These are phyloP conservation scores for Macrobrachium nipponense DNA, from an alignment of 1,140 invertebrate species.

Conservation along the genomic window DNA sequence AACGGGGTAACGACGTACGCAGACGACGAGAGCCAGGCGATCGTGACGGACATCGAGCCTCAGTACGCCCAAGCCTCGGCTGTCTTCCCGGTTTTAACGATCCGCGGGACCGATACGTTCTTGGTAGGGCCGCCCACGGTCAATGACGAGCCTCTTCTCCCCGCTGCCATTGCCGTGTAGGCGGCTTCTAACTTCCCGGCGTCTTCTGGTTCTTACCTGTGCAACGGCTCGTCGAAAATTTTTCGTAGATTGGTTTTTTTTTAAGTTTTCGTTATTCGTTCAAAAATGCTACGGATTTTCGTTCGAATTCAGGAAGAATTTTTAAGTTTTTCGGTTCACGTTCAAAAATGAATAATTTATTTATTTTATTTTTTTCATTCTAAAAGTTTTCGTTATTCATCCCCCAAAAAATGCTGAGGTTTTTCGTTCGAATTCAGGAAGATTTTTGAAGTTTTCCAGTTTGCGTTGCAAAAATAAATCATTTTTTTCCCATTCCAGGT, in stretches of 20 bases:
- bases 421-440: too few relatives aligned
- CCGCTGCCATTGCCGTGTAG: conserved; percentile 30
- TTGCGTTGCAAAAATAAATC: too few relatives aligned
- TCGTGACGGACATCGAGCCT: conserved; percentile 32
- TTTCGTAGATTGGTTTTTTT: background rate
- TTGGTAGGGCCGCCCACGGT: conserved; percentile 25
- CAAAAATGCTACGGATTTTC: too few relatives aligned
- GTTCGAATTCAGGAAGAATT: too few relatives aligned
- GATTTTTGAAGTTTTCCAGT: too few relatives aligned
- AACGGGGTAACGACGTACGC: conserved; percentile 36
- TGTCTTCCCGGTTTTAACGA: conserved; percentile 21
- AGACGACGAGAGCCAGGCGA: conserved; percentile 25
- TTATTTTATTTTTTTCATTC: too few relatives aligned
- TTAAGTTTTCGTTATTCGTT: too few relatives aligned
- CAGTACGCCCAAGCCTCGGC: background rate
- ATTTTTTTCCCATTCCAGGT: too few relatives aligned
- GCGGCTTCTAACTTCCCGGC: background rate
- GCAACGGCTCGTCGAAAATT: background rate
- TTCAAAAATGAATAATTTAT: too few relatives aligned
- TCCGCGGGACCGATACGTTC: background rate
- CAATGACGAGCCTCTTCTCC: conserved; percentile 21
- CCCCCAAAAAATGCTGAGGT: too few relatives aligned
- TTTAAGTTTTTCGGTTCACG: too few relatives aligned
- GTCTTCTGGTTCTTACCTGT: background rate
- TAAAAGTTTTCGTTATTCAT: too few relatives aligned